Conservation (phyloP, 2,888 invertebrate species). For the Limnephilus marmoratus region DNA sequence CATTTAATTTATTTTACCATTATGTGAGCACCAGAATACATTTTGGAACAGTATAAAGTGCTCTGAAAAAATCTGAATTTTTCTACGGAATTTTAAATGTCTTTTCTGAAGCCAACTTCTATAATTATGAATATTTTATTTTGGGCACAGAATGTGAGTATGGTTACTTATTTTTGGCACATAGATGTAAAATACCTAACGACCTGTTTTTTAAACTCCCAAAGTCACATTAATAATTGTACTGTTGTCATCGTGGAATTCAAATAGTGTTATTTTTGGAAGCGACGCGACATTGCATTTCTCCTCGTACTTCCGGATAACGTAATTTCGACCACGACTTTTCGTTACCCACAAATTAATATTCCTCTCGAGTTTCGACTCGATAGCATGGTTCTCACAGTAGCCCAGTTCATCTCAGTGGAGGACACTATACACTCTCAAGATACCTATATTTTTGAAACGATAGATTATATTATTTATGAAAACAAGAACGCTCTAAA, state of each 20-base stretch:
- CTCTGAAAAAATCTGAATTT: background rate
- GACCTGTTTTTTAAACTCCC: background rate
- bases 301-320: background rate
- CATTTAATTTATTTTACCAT: too few species aligned
- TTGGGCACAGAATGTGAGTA: background rate
- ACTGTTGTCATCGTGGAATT: background rate
- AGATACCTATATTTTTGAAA: background rate
- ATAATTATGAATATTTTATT: background rate
- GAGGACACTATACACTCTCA: background rate
- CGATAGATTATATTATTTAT: too few species aligned
- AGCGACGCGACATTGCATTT: background rate
- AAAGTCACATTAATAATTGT: background rate
- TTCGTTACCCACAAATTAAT: background rate
- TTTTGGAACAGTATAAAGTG: background rate
- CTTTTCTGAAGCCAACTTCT: background rate
- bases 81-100: background rate
- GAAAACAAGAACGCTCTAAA: too few species aligned
- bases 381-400: background rate
- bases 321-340: background rate
- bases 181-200: background rate
- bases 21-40: too few species aligned
- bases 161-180: background rate
- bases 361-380: background rate
- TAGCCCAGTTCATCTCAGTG: background rate
- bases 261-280: background rate